Evolutionary conservation across 2,113 vertebrate genomes (phyloP).

Genomic region (Eidolon helvum): DNA sequence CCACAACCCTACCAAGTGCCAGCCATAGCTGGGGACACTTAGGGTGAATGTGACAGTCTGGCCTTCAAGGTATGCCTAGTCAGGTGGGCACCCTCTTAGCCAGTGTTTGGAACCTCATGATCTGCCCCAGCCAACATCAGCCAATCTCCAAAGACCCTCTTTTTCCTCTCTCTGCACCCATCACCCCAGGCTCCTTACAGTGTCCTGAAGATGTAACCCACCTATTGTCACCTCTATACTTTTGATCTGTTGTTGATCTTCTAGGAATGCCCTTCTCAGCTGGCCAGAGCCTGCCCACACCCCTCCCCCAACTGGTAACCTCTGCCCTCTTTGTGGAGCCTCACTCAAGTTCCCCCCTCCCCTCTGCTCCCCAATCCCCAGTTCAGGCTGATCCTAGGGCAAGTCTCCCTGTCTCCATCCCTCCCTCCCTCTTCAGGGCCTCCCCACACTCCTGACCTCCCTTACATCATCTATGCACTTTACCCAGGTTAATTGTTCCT

Average conservation of each 20-base stretch:
- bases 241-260: neutral
- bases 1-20: neutral
- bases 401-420: neutral
- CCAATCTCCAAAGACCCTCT: too few species aligned
- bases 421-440: neutral
- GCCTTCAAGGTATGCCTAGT: neutral
- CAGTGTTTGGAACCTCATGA: rapidly evolving
- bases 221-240: neutral
- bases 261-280: neutral
- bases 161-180: neutral
- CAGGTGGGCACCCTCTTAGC: neutral
- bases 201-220: neutral
- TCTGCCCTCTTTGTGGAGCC: neutral
- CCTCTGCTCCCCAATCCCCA: too few species aligned
- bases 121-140: neutral
- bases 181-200: neutral
- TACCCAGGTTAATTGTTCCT: neutral
- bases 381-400: neutral
- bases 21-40: neutral
- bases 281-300: neutral
- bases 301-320: neutral
- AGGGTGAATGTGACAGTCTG: neutral
- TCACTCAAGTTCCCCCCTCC: neutral
- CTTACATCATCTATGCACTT: neutral
- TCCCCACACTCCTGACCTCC: neutral